Base-by-base conservation (phyloP, 2,888 invertebrate species). In the Platerodrilus igneus region DNA sequence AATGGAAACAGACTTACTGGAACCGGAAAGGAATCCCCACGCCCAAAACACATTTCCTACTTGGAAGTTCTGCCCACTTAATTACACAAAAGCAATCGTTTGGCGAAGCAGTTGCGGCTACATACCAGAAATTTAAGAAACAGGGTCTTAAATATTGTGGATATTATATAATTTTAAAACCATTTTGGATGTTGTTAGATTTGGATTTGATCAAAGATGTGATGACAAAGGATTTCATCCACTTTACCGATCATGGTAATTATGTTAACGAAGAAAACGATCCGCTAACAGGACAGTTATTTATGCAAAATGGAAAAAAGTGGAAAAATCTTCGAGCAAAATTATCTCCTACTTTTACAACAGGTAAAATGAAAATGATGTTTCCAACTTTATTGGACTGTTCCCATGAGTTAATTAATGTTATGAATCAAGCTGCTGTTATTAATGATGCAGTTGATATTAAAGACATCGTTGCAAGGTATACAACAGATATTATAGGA, bases 301-400 rank as follows among this genome's bases (percentile, higher is more conserved):
- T 80, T 47, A 64, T 71, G 40, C 53, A 73, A 18, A 66, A 66
- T 18, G 77, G 74, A 0, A 62, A 70, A 7, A 64, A 70, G 13
- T 83, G 83, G 82, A 77, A 71, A 50, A 68, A 63, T 13, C 58
- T 83, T 23, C 68, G 83, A 6, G 50, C 67, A 0, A 80, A 79
- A 51, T 62, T 83, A 52, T 73, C 80, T 0, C 78, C 82, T 0
- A 73, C 77, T 0, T 41, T 41, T 27, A 31, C 41, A 10, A 31
- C 36, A n/a, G 36, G 36, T 3, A 81, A 80, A 58, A 66, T 84
- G 46, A 83, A 78, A 59, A 71, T 67, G 11, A 79, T 83, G 77
- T 81, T 78, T 49, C 68, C 70, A 0, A 71, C 76, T 1, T 69
- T 81, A 7, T 69, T 75, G 16, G 67, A 72, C 20, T 75, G 78